phyloP scores from a whole-genome alignment of 2,888 invertebrate species.

The Lamellibrachia satsuma region DNA sequence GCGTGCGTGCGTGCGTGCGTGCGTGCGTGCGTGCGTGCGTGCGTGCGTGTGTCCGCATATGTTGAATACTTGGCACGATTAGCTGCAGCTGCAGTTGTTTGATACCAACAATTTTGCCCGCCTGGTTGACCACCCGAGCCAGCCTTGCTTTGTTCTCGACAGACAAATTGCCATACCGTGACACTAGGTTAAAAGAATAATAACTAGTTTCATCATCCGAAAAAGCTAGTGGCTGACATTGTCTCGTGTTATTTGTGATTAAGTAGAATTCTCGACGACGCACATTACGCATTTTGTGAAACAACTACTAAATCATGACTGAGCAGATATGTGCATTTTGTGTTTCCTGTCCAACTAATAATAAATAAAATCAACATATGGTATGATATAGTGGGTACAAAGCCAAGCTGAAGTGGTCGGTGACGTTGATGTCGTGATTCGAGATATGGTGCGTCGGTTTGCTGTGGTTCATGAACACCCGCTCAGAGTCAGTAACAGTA shows the following conservation, averaged over 20 bases:
- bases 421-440: conserved; percentile 23
- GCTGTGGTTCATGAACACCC: conserved; percentile 27
- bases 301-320: not conserved
- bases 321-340: not conserved
- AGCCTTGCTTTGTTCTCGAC: too few species aligned
- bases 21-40: too few species aligned
- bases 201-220: not conserved
- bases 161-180: too few species aligned
- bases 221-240: not conserved
- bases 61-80: not conserved
- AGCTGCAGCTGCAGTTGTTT: not conserved
- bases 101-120: too few species aligned
- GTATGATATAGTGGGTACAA: not conserved
- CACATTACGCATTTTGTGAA: not conserved
- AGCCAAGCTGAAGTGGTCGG: conserved; percentile 33
- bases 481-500: conserved; percentile 39
- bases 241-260: not conserved
- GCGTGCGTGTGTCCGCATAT: not conserved
- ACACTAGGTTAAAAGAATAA: too few species aligned
- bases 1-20: too few species aligned
- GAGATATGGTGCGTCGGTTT: conserved; percentile 31
- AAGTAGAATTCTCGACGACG: not conserved
- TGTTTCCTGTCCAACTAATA: not conserved
- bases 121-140: too few species aligned
- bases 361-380: not conserved